phyloP scores from a whole-genome alignment of 2,888 invertebrate species.

The Eilema depressum region DNA sequence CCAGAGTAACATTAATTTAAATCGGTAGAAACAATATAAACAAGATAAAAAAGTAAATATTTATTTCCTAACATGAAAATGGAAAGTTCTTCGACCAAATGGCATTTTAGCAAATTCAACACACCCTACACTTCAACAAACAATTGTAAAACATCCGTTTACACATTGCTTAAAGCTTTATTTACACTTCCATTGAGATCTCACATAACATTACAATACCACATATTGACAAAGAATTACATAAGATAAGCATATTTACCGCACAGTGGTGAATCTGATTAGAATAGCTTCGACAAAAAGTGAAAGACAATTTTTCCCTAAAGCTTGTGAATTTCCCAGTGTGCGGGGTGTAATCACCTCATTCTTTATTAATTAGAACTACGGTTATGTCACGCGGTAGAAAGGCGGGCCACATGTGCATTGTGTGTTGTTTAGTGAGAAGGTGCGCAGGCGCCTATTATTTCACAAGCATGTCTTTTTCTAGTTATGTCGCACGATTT shows the following conservation, averaged over 20 bases:
- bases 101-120: slow-evolving; percentile 4
- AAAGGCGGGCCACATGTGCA: slow-evolving; percentile 21
- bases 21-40: neutral
- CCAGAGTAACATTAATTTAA: too few species aligned
- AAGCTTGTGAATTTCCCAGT: slow-evolving; percentile 57
- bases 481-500: slow-evolving; percentile 46
- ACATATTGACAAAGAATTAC: slow-evolving; percentile 6
- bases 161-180: slow-evolving; percentile 18
- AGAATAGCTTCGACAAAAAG: slow-evolving; percentile 56
- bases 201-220: slow-evolving; percentile 10
- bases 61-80: neutral
- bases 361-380: slow-evolving; percentile 36
- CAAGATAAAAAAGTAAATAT: neutral
- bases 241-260: slow-evolving; percentile 29
- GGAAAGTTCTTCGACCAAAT: slow-evolving; percentile 17
- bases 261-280: slow-evolving; percentile 49
- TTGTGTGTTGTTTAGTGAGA: slow-evolving; percentile 39
- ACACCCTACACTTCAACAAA: slow-evolving; percentile 17
- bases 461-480: slow-evolving; percentile 43
- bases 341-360: slow-evolving; percentile 24
- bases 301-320: slow-evolving; percentile 54
- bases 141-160: slow-evolving; percentile 22
- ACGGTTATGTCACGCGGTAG: slow-evolving; percentile 42
- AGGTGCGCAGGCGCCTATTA: slow-evolving; percentile 39
- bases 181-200: slow-evolving; percentile 32